phyloP scores from a whole-genome alignment of 2,113 vertebrate genomes.

The Herpetotheres cachinnans region DNA sequence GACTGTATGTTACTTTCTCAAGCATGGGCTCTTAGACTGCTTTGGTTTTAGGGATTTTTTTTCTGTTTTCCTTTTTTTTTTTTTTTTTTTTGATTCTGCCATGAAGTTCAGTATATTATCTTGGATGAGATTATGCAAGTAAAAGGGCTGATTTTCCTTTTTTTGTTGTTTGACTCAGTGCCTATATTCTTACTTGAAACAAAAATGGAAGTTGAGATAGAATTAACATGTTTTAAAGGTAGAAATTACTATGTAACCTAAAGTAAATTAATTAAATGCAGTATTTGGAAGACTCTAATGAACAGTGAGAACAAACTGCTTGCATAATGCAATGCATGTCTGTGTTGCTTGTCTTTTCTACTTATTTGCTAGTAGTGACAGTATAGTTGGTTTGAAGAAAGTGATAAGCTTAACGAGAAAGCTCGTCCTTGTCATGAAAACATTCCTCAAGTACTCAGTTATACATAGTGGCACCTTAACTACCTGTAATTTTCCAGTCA shows the following conservation, averaged over 20 bases:
- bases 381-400: constrained; percentile 36
- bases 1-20: neutral
- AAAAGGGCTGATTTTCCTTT: neutral
- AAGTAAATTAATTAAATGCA: constrained; percentile 43
- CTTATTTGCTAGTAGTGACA: constrained; percentile 58
- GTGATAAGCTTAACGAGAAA: constrained; percentile 62
- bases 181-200: neutral
- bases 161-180: neutral
- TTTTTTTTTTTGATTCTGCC: neutral
- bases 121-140: neutral
- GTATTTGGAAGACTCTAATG: constrained; percentile 23
- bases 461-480: constrained; percentile 64
- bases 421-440: constrained; percentile 65
- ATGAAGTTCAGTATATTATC: neutral
- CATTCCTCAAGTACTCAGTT: constrained; percentile 64
- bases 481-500: constrained; percentile 68
- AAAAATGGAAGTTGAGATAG: neutral
- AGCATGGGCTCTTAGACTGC: neutral
- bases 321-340: constrained; percentile 19
- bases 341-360: constrained; percentile 50
- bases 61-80: neutral
- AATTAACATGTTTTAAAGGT: neutral
- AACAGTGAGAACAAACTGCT: constrained; percentile 43
- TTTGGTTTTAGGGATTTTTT: neutral
- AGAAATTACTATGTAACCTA: neutral